These are phyloP conservation scores for Ianthella basta DNA, from an alignment of 37 sponge, comb jelly and placozoan species.

Conservation along the genomic window DNA sequence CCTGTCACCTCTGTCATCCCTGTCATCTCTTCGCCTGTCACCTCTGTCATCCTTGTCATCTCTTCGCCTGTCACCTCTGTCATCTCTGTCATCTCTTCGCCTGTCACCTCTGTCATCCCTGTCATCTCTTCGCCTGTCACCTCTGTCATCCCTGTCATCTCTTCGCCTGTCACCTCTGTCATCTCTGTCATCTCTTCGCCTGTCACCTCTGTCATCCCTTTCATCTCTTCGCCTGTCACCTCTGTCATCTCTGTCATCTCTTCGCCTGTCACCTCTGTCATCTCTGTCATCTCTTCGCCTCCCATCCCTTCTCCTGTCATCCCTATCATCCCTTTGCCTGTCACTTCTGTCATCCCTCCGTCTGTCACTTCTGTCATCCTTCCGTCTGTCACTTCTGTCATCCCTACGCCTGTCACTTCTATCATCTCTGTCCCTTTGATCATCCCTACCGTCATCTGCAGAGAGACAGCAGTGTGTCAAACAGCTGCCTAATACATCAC, in stretches of 20 bases:
- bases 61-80: neutral
- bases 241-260: constrained; percentile 32
- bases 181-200: neutral
- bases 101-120: neutral
- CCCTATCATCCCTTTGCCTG: neutral
- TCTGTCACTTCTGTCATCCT: neutral
- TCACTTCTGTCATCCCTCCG: neutral
- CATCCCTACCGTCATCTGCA: constrained; percentile 9
- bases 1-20: neutral
- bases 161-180: constrained; percentile 18
- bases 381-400: constrained; percentile 14
- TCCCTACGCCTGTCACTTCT: constrained; percentile 19
- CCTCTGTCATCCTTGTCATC: neutral
- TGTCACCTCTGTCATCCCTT: neutral
- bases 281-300: neutral
- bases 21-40: neutral
- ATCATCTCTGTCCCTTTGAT: constrained; percentile 2
- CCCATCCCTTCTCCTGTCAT: neutral
- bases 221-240: constrained; percentile 8
- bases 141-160: neutral
- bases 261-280: constrained; percentile 16
- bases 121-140: neutral
- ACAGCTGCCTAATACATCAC: neutral
- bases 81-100: neutral
- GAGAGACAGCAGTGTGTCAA: neutral